Base-by-base conservation (phyloP, 2,797 vertebrate genomes). In the Pantherophis vulpinus region DNA sequence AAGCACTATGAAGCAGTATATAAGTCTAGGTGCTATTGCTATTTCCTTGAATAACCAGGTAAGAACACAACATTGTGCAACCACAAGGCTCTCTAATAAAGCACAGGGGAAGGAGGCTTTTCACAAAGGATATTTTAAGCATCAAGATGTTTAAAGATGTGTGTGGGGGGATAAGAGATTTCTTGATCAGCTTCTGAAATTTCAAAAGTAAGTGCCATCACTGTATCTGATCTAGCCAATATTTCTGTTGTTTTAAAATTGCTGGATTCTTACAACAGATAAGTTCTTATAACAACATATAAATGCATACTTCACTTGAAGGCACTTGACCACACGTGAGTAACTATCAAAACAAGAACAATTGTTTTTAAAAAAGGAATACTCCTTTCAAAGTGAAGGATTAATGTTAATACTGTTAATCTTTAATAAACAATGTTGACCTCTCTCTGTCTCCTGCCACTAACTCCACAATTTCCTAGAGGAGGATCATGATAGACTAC, bases 351-450 rank as follows among this genome's bases (percentile, higher is more conserved):
- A 83, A 83, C 74, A 83, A 47, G 74, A 83, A 83, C 74, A 79
- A 4, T 42, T 42, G 6, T 29, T 66, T 42, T 4, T 2, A 47
- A 42, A 74, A 3, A 79, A 83, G 37, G 37, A 42, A 79, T 79
- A 79, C 74, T 83, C 74, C 74, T 83, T 83, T 83, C 74, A 83
- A 42, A 83, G 74, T 83, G 86, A 93, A 92, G 42, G 61, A 63
- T 93, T 90, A 59, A 88, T n/a, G 42, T 90, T 91, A 94, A 94
- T 47, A 29, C 32, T 95, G 92, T 93, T 94, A 95, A 95, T 93
- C 47, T 93, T 79, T 93, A 93, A 88, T 93, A 94, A 88, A 55
- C 37, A 47, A 5, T 23, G 20, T 83, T 83, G 74, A 47, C 37
- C 74, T 47, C 37, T 3, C 11, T 79, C 9, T 83, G 37, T 47